phyloP scores from a whole-genome alignment of 2,888 invertebrate species.

The Microctonus hyperodae region DNA sequence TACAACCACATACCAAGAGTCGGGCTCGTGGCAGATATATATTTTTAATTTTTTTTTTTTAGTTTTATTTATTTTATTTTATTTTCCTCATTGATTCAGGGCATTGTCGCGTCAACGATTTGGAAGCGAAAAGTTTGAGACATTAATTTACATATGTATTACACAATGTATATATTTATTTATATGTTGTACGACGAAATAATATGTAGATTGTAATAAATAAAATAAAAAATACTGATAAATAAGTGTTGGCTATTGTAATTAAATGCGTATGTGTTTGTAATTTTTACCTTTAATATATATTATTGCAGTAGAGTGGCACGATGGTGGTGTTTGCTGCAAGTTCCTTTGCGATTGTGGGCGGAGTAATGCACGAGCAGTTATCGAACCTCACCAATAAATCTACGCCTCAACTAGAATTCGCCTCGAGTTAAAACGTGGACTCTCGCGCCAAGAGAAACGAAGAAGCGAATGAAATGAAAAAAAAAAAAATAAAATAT shows the following conservation, averaged over 20 bases:
- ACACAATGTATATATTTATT: no score
- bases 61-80: no score
- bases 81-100: no score
- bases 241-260: conserved; percentile 16
- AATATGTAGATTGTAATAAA: neutral
- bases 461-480: no score
- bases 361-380: conserved; percentile 60
- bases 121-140: neutral
- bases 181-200: no score
- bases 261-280: conserved; percentile 5
- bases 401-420: conserved; percentile 61
- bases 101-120: neutral
- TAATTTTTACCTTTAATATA: conserved; percentile 1
- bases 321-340: conserved; percentile 29
- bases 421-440: conserved; percentile 49
- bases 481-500: conserved; percentile 14
- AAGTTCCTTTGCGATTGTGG: conserved; percentile 43
- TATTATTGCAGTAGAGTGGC: conserved; percentile 18
- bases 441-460: neutral
- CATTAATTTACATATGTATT: no score
- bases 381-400: conserved; percentile 60
- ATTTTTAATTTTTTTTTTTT: conserved; percentile 8
- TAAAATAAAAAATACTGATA: neutral
- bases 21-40: conserved; percentile 5
- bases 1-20: conserved; percentile 52